A percentile compares a stretch with the other conserved stretches of the same genome.
These are phyloP conservation scores for Physeter macrocephalus DNA, from an alignment of 2,113 vertebrate genomes.

Conservation along the genomic window DNA sequence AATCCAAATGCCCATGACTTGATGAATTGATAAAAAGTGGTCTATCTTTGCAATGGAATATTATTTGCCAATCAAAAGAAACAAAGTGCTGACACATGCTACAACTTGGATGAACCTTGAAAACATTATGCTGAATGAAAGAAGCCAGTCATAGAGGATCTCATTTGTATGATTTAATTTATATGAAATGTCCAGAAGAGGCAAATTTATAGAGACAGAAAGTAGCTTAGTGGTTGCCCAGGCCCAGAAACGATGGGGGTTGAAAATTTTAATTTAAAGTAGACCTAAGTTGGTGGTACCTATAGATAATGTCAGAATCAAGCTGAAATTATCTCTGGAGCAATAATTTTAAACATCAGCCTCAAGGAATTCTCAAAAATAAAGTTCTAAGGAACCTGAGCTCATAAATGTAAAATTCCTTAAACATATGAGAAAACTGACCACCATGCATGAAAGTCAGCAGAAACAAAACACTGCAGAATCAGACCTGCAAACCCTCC, in stretches of 20 bases:
- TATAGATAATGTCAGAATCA: background rate
- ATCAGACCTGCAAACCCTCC: background rate
- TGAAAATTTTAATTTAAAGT: background rate
- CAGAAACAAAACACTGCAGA: background rate
- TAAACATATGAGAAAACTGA: background rate
- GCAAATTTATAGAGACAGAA: background rate
- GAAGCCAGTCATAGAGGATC: background rate
- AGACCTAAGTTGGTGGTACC: background rate
- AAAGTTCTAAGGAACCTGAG: background rate
- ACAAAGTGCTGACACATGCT: background rate
- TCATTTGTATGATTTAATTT: background rate
- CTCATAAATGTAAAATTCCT: background rate
- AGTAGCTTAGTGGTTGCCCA: background rate
- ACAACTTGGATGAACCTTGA: background rate
- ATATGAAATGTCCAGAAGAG: background rate
- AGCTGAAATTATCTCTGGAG: background rate
- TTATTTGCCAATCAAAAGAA: background rate
- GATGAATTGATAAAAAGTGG: background rate
- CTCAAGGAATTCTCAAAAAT: background rate
- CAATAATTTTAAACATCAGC: background rate
- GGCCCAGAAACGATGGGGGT: background rate
- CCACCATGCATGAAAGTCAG: background rate
- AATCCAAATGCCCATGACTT: background rate
- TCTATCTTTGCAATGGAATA: background rate
- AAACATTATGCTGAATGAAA: background rate